A percentile compares a stretch with the other conserved stretches of the same genome.
These are phyloP conservation scores for Hipparchia semele DNA, from an alignment of 2,888 invertebrate species.

Conservation along the genomic window DNA sequence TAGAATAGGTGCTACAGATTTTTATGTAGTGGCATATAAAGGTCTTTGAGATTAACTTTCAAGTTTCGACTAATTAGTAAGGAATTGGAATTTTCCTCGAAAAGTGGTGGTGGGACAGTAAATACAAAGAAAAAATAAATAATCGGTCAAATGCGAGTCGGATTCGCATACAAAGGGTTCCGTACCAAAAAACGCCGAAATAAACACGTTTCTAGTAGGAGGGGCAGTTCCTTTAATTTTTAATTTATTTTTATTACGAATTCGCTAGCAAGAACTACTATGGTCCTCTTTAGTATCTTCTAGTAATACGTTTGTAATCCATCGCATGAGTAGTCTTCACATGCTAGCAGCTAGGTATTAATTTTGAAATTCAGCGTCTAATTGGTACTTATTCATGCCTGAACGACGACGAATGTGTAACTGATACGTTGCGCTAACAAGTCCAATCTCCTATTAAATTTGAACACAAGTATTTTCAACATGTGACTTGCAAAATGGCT, in stretches of 20 bases:
- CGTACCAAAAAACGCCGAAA: no score
- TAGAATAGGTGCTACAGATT: background rate
- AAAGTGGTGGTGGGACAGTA: no score
- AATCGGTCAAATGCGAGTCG: no score
- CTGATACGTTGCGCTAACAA: constrained; percentile 32
- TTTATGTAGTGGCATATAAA: no score
- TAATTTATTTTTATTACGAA: background rate
- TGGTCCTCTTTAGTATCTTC: no score
- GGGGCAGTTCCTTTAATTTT: no score
- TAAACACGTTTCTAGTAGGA: no score
- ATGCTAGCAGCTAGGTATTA: background rate
- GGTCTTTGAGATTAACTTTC: no score
- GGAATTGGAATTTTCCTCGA: no score
- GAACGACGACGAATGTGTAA: constrained; percentile 23
- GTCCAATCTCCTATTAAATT: constrained; percentile 44
- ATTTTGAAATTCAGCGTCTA: constrained; percentile 19
- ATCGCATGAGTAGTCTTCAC: background rate
- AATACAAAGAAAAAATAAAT: no score
- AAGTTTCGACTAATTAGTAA: background rate
- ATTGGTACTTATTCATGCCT: constrained; percentile 21
- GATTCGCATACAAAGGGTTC: no score
- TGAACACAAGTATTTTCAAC: constrained; percentile 45
- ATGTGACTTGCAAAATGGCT: constrained; percentile 57
- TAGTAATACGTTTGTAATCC: background rate
- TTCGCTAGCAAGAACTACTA: background rate